A percentile compares a stretch with the other conserved stretches of the same genome.
These are phyloP conservation scores for Agrilus cyanescens DNA, from an alignment of 2,888 invertebrate species.

Conservation along the genomic window DNA sequence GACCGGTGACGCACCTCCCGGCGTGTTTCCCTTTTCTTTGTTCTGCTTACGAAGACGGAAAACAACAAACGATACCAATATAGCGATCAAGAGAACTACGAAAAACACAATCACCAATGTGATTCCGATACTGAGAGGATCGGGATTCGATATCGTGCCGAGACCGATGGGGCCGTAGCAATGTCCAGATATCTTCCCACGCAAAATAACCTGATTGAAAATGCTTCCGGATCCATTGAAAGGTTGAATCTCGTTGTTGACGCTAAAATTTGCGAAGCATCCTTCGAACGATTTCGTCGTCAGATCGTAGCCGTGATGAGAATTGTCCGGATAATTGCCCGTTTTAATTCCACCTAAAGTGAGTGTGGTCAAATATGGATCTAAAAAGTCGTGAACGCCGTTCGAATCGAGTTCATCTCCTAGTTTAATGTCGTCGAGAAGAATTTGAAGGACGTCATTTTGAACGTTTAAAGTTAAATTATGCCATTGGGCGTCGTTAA, in stretches of 20 bases:
- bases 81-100: constrained; percentile 76
- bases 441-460: constrained; percentile 56
- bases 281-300: constrained; percentile 66
- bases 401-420: constrained; percentile 80
- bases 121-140: constrained; percentile 84
- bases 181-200: constrained; percentile 62
- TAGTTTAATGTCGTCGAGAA: constrained; percentile 56
- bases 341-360: constrained; percentile 67
- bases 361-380: constrained; percentile 74
- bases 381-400: constrained; percentile 83
- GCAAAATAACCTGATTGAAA: constrained; percentile 54
- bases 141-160: constrained; percentile 66
- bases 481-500: constrained; percentile 83
- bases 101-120: constrained; percentile 91
- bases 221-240: constrained; percentile 79
- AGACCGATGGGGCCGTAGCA: constrained; percentile 67
- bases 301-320: constrained; percentile 13
- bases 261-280: constrained; percentile 77
- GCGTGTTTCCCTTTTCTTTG: constrained; percentile 67
- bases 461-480: constrained; percentile 66
- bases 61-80: constrained; percentile 83
- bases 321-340: constrained; percentile 42
- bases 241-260: constrained; percentile 83
- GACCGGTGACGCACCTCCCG: constrained; percentile 55
- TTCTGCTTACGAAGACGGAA: constrained; percentile 79